Base-by-base conservation (phyloP, 2,113 vertebrate genomes). In the Paedocypris sp. region DNA sequence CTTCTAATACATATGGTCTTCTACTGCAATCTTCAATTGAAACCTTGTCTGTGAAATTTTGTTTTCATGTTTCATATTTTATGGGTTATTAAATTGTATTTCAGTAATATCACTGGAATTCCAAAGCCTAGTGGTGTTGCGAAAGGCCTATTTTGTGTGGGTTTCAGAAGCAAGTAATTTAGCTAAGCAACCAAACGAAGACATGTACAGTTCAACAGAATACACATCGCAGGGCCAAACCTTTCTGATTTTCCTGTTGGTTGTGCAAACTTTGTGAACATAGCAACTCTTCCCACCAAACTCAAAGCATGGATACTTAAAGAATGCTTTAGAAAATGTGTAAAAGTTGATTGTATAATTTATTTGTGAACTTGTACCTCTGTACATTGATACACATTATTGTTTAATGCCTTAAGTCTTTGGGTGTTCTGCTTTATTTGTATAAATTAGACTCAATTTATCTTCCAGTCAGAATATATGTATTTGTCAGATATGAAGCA, bases 361-460 rank as follows among this genome's bases (percentile, higher is more conserved):
- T 70, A 58, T 66, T 62, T 83, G 58, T 46, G 72, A 69, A 74
- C 62, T 25, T 62, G 66, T 66, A 76, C 70, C 42, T 75, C 70
- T 67, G 71, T 52, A 59, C 74, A 70, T 16, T 50, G 16, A 59
- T 62, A 52, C 68, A 52, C 74, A 4, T 66, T 69, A 32, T 47
- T 54, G 75, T 68, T 68, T 74, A 77, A 78, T 56, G 73, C 75
- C 69, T 77, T 77, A 72, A 77, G 67, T 77, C 25, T 58, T 39
- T 62, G 57, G 50, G 66, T 73, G 54, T 60, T 74, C 60, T 81
- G 79, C 82, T 84, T 80, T 82, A 61, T 81, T 79, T 79, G 72
- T 75, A 72, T 77, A 75, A 79, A 80, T 80, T 76, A 59, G 50
- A 67, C 33, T 70, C 66, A 68, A 56, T 62, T 57, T 75, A 73